phyloP scores from a whole-genome alignment of 2,888 invertebrate genomes.

The Gnatocerus cornutus region DNA sequence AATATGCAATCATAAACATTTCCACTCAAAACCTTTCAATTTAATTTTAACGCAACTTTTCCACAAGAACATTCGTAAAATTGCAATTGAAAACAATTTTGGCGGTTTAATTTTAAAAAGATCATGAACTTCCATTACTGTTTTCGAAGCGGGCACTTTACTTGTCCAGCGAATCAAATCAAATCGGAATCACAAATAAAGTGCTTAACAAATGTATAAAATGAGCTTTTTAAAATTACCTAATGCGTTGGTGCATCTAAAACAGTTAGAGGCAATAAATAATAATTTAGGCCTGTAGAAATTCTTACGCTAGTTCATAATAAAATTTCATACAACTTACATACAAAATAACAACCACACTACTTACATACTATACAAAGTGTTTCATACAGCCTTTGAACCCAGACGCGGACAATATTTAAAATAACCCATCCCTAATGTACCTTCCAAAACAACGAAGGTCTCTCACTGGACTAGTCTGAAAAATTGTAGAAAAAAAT shows the following conservation, averaged over 20 bases:
- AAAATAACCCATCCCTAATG: conserved; percentile 47
- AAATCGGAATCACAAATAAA: conserved; percentile 27
- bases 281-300: conserved; percentile 60
- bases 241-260: conserved; percentile 25
- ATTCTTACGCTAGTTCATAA: conserved; percentile 56
- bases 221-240: conserved; percentile 40
- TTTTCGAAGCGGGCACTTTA: conserved; percentile 34
- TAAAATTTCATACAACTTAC: conserved; percentile 58
- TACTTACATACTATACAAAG: conserved; percentile 65
- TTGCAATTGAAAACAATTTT: conserved; percentile 30
- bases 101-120: conserved; percentile 34
- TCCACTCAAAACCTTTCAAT: conserved; percentile 39
- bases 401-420: conserved; percentile 60
- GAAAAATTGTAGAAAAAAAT: conserved; percentile 36
- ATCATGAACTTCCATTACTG: conserved; percentile 8
- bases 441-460: conserved; percentile 44
- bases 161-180: conserved; percentile 22
- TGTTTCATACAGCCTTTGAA: conserved; percentile 68
- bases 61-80: conserved; percentile 41
- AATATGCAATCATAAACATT: conserved; percentile 50
- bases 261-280: conserved; percentile 40
- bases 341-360: conserved; percentile 66
- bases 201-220: conserved; percentile 31
- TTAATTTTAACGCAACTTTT: conserved; percentile 36
- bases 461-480: conserved; percentile 45